Evolutionary conservation across 2,888 invertebrate genomes (phyloP).

Genomic region (Trissoscelio sp.): DNA sequence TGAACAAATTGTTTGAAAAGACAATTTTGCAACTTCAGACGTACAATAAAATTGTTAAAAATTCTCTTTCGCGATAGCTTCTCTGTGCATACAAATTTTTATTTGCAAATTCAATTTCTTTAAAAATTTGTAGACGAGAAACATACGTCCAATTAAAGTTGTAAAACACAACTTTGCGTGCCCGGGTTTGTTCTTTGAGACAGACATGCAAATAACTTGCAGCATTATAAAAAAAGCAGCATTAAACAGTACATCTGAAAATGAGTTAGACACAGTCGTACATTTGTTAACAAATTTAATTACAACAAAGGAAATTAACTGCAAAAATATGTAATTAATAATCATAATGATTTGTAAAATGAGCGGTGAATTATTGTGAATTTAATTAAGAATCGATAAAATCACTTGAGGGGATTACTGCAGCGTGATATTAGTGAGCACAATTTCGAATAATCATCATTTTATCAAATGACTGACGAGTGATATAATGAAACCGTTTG

Average conservation of each 20-base stretch:
- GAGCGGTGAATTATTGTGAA: too few species aligned
- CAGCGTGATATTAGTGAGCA: background rate
- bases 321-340: too few species aligned
- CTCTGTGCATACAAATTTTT: background rate
- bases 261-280: background rate
- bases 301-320: too few species aligned
- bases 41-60: too few species aligned
- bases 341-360: too few species aligned
- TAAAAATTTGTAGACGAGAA: too few species aligned
- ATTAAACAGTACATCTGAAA: background rate
- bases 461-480: slow-evolving; percentile 12
- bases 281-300: background rate
- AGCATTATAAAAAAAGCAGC: slow-evolving; percentile 2
- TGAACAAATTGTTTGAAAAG: too few species aligned
- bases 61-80: background rate
- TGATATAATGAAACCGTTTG: slow-evolving; percentile 17
- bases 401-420: too few species aligned
- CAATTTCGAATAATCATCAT: background rate
- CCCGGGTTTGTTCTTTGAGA: background rate
- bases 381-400: too few species aligned
- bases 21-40: too few species aligned
- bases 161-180: slow-evolving; percentile 2
- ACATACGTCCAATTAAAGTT: slow-evolving; percentile 18
- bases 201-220: slow-evolving; percentile 28
- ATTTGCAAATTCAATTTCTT: too few species aligned